These are phyloP conservation scores for Dynastes grantii DNA, from an alignment of 2,888 invertebrate species.

Conservation along the genomic window DNA sequence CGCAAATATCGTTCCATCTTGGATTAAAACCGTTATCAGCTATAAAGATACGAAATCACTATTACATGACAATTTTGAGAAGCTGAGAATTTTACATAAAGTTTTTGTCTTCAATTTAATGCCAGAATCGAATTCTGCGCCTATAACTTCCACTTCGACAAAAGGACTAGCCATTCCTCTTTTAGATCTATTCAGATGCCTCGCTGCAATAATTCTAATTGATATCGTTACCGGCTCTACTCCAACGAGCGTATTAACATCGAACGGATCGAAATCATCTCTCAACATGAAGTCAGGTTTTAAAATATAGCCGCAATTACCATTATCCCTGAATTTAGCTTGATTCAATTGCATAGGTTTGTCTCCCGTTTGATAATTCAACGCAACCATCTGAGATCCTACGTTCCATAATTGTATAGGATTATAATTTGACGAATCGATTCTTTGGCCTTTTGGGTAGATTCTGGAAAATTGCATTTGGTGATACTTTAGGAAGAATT, in stretches of 20 bases:
- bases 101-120: slow-evolving; percentile 89
- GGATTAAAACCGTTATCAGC: slow-evolving; percentile 96
- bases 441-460: slow-evolving; percentile 94
- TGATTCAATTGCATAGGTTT: slow-evolving; percentile 97
- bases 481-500: slow-evolving; percentile 80
- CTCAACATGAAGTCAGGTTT: slow-evolving; percentile 92
- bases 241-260: slow-evolving; percentile 75
- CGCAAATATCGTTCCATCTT: slow-evolving; percentile 90
- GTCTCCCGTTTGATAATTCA: slow-evolving; percentile 98
- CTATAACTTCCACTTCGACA: slow-evolving; percentile 92
- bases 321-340: slow-evolving; percentile 94
- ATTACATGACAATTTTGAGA: background rate
- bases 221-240: slow-evolving; percentile 78
- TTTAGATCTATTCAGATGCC: slow-evolving; percentile 89
- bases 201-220: slow-evolving; percentile 88
- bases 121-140: slow-evolving; percentile 90
- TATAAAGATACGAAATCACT: slow-evolving; percentile 66
- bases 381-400: slow-evolving; percentile 97
- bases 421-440: slow-evolving; percentile 98
- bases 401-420: slow-evolving; percentile 96
- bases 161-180: slow-evolving; percentile 91
- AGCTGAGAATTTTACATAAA: slow-evolving; percentile 76
- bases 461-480: slow-evolving; percentile 91
- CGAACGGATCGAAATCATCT: slow-evolving; percentile 86
- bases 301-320: slow-evolving; percentile 92